Percentiles rank a stretch among this genome's conserved stretches.
These are phyloP conservation scores for Brachionus calyciflorus DNA, from an alignment of 1,140 invertebrate species.

Conservation along the genomic window DNA sequence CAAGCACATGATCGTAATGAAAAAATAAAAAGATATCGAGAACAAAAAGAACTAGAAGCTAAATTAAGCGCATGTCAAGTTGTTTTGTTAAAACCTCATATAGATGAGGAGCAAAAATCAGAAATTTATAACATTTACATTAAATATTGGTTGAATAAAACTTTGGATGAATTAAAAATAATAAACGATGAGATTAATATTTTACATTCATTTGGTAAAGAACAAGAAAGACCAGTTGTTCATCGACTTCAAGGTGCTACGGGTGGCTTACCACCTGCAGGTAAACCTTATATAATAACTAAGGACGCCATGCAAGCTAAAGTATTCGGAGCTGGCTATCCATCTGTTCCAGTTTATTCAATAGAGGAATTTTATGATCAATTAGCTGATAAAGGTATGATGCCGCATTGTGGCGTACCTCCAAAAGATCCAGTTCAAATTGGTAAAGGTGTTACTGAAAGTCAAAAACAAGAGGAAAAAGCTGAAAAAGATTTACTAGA, in stretches of 20 bases:
- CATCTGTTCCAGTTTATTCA: slow-evolving; percentile 81
- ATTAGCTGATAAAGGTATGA: slow-evolving; percentile 75
- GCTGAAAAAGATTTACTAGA: slow-evolving; percentile 66
- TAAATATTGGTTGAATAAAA: slow-evolving; percentile 36
- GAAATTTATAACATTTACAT: slow-evolving; percentile 39
- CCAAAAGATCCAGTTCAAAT: slow-evolving; percentile 51
- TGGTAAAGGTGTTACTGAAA: slow-evolving; percentile 53
- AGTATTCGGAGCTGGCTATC: slow-evolving; percentile 90
- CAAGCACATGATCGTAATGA: slow-evolving; percentile 14
- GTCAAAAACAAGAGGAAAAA: slow-evolving; percentile 59
- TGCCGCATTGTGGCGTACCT: slow-evolving; percentile 46
- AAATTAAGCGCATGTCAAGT: neutral
- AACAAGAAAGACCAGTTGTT: neutral
- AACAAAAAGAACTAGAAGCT: slow-evolving; percentile 39
- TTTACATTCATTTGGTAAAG: slow-evolving; percentile 25
- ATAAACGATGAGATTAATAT: slow-evolving; percentile 36
- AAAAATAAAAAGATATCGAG: slow-evolving; percentile 39
- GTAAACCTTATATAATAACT: slow-evolving; percentile 81
- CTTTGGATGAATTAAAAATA: slow-evolving; percentile 34
- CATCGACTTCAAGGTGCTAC: too few species aligned
- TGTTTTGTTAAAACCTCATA: slow-evolving; percentile 15
- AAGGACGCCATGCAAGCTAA: slow-evolving; percentile 82
- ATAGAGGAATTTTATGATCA: slow-evolving; percentile 93
- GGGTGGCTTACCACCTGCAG: too few species aligned
- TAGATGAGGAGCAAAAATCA: slow-evolving; percentile 25